Conservation (phyloP, 2,888 invertebrate species). For the Caenorhabditis wallacei region DNA sequence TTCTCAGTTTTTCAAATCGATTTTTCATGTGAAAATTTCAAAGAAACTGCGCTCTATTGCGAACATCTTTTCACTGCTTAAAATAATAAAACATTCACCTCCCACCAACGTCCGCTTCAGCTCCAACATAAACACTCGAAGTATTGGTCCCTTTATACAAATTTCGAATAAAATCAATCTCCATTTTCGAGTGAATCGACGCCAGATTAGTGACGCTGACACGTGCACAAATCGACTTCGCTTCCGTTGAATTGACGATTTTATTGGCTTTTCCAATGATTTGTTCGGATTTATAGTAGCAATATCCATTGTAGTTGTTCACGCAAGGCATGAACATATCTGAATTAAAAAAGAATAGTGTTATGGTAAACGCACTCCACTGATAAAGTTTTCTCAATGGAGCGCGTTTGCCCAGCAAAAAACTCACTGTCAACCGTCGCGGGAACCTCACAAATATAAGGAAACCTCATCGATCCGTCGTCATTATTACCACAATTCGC, state of each 20-base stretch:
- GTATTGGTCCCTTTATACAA: slow-evolving; percentile 3
- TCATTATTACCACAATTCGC: not conserved
- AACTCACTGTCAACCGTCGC: not conserved
- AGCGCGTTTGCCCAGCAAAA: not conserved
- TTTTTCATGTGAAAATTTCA: too few species aligned
- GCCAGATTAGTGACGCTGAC: not conserved
- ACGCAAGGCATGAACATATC: not conserved
- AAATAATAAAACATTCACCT: too few species aligned
- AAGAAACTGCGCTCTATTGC: too few species aligned
- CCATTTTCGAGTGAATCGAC: slow-evolving; percentile 38
- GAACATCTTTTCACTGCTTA: too few species aligned
- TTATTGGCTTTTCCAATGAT: not conserved
- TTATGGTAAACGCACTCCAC: too few species aligned
- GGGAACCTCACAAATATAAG: not conserved
- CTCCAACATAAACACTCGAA: slow-evolving; percentile 6
- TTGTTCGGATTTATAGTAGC: slow-evolving; percentile 1
- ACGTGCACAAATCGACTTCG: not conserved
- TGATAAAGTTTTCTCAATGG: too few species aligned
- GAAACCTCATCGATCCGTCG: not conserved
- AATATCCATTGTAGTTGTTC: slow-evolving; percentile 16
- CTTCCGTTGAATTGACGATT: not conserved
- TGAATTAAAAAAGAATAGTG: not conserved
- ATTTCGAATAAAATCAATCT: slow-evolving; percentile 18
- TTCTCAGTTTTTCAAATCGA: too few species aligned
- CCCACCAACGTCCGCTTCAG: not conserved